Percentiles rank a stretch among this genome's conserved stretches.
Evolutionary conservation across 37 sponge, comb jelly and placozoan species (phyloP).

Genomic region (Crambe crambe): DNA sequence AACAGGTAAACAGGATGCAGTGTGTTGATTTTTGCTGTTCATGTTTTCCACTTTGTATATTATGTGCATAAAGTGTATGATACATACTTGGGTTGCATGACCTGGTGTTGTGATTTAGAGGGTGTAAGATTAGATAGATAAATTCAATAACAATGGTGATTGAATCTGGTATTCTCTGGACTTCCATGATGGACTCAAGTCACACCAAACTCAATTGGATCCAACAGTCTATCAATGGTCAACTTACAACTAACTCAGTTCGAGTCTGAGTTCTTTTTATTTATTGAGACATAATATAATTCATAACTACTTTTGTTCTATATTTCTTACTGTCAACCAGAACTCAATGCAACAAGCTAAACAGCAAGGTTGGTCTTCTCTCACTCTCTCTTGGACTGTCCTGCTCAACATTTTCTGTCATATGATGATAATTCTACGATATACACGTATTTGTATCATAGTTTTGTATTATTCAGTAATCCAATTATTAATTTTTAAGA

Average conservation of each 20-base stretch:
- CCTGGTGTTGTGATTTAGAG: no score
- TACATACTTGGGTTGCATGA: no score
- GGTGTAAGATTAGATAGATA: no score
- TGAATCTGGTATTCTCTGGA: neutral
- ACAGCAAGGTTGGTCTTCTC: slow-evolving; percentile 52
- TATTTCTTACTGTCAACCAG: slow-evolving; percentile 30
- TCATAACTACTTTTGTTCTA: slow-evolving; percentile 14
- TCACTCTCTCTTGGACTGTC: neutral
- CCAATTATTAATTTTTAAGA: neutral
- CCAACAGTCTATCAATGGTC: neutral
- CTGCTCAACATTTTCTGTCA: neutral
- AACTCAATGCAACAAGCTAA: slow-evolving; percentile 30
- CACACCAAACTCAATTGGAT: neutral
- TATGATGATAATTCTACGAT: neutral
- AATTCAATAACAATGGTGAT: no score
- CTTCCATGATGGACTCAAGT: neutral
- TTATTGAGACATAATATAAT: neutral
- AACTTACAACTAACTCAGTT: neutral
- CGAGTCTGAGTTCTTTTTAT: neutral
- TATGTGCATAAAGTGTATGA: no score
- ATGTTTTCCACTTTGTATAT: no score
- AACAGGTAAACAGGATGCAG: no score
- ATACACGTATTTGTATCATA: neutral
- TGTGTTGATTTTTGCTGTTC: no score
- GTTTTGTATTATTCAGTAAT: neutral